Evolutionary conservation across 2,113 vertebrate species (phyloP), one percentile per base, ranked within the genome.

Genomic region (Heliornis fulica): DNA sequence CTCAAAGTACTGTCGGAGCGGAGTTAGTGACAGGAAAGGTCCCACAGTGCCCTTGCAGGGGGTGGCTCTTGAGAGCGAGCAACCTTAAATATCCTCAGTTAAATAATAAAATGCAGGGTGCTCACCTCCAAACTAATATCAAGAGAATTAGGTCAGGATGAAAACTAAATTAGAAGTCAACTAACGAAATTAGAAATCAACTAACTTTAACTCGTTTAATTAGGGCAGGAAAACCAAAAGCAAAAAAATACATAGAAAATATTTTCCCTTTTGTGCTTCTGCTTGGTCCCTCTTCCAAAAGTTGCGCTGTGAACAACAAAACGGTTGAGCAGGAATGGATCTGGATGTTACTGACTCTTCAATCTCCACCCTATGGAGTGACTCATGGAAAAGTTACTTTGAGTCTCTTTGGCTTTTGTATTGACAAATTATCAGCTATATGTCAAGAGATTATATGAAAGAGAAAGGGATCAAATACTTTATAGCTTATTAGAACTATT

Each of bases 31-130:
- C 28, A 51, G 34, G 53, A 36, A 17, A 1, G 9, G 29, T n/a
- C 43, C 40, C 0, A 0, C 22, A 8, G 2, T 10, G 25, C 23
- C 45, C 29, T 34, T 32, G 10, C 9, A 13, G 0, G 7, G 11
- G 13, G 10, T 1, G 15, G 40, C 15, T 22, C 29, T 21, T 89
- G n/a, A n/a, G n/a, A n/a, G n/a, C n/a, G 60, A 65, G 20, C 14
- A 61, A 23, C 6, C 28, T 40, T 46, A 51, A 83, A 34, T 5
- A 36, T 1, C 29, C 38, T 32, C 32, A 50, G 15, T 34, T 53
- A 38, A 18, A 25, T 26, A 59, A 11, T 43, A 77, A 78, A 46
- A 68, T 54, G 34, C 20, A 64, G 65, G 38, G 46, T 26, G 13
- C 12, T 74, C 31, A 86, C 36, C 19, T 9, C 10, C 17, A 26